Base-by-base conservation (phyloP, 2,888 invertebrate genomes). In the Trimorus sp. region DNA sequence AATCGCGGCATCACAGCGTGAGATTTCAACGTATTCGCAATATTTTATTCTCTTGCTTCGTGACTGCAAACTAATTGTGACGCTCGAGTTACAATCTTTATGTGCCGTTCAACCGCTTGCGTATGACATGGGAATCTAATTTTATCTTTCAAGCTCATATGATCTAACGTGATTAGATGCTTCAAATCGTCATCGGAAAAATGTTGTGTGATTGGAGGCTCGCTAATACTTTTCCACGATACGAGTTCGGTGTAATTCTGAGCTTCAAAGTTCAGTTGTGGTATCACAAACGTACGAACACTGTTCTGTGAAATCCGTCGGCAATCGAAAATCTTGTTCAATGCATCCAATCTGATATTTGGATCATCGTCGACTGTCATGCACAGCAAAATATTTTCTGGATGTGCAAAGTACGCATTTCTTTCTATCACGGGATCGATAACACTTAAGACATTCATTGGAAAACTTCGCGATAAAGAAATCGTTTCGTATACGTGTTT, bases 301-400 rank as follows among this genome's bases (percentile, higher is more conserved):
- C 26, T 37, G n/a, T 16, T 12, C 16, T 11, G 14, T 58, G 36
- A 4, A 7, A n/a, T 36, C 14, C 37, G 4, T 37, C 58, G 11
- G 37, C 36, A 16, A 9, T 26, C 1, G 6, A 63, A 36, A 63
- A 63, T 63, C 36, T 16, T 48, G 11, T 49, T 3, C 26, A 63
- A 16, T 49, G 63, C 63, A 12, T 36, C 12, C 26, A 49, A 9
- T 49, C 49, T 36, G 40, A 63, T 63, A n/a, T 45, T n/a, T 63
- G 8, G 11, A 49, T 26, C n/a, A n/a, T 63, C 63, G 37, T 49
- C 63, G 7, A 63, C 48, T n/a, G 26, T 49, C 63, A 63, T 63
- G 48, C 36, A 49, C 36, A 63, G 49, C 36, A 63, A 63, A 63
- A 63, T 37, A 37, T 63, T 49, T 49, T 63, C 63, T 36, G 63